Percentiles rank a stretch among this genome's conserved stretches.
phyloP scores from a whole-genome alignment of 2,888 invertebrate species.

The Rhingia rostrata region DNA sequence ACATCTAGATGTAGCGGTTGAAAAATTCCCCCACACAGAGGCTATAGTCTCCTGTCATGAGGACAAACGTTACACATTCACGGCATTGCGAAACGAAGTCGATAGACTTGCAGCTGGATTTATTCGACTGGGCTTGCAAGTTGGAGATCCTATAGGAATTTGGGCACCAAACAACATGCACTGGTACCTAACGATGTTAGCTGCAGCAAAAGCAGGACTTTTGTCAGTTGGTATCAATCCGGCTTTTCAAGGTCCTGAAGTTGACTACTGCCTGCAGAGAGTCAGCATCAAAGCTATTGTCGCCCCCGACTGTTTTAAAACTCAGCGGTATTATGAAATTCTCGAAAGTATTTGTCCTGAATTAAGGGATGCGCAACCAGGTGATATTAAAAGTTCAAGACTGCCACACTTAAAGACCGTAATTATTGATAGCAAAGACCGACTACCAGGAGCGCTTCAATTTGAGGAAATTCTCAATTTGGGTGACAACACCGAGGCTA shows the following conservation, averaged over 20 bases:
- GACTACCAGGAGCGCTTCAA: conserved; percentile 82
- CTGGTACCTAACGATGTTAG: conserved; percentile 90
- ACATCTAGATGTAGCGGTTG: conserved; percentile 84
- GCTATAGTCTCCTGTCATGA: conserved; percentile 85
- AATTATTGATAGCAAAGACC: conserved; percentile 84
- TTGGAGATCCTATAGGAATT: conserved; percentile 90
- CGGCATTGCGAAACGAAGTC: conserved; percentile 83
- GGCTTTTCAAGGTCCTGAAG: conserved; percentile 87
- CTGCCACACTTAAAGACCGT: conserved; percentile 85
- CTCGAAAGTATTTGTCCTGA: conserved; percentile 86
- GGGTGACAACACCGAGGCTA: conserved; percentile 73
- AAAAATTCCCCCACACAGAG: conserved; percentile 84
- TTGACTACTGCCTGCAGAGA: conserved; percentile 89
- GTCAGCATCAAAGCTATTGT: conserved; percentile 88
- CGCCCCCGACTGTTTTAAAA: conserved; percentile 86
- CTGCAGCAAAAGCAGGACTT: conserved; percentile 88
- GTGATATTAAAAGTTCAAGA: conserved; percentile 82
- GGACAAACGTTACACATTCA: conserved; percentile 84
- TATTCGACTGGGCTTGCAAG: conserved; percentile 86
- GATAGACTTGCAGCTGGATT: conserved; percentile 89
- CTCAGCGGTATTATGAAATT: conserved; percentile 87
- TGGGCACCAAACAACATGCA: conserved; percentile 91
- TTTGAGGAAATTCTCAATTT: conserved; percentile 82
- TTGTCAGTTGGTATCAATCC: conserved; percentile 91
- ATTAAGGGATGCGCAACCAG: conserved; percentile 82